Base-by-base conservation (phyloP, 2,113 vertebrate genomes). In the Prionailurus viverrinus region DNA sequence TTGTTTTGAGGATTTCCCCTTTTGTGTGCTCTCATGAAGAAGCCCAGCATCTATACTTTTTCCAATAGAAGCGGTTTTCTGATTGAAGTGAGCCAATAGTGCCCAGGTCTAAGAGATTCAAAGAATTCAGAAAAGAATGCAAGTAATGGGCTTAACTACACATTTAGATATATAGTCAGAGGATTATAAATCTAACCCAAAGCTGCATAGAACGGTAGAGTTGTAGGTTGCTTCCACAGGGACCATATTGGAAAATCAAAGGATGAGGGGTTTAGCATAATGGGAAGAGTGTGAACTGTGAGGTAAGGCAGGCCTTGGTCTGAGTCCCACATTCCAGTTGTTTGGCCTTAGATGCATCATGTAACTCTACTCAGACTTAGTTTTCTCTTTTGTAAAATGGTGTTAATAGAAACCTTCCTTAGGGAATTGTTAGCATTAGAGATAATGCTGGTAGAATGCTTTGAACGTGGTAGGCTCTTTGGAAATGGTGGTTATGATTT, bases 351-450 rank as follows among this genome's bases (percentile, higher is more conserved):
- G 33, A 39, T 55, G 58, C n/a, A 1, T 53, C 66, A 48, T n/a
- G 71, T 89, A 55, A 74, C 33, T 86, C 89, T 23, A 48, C 76
- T 65, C 53, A 45, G 27, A 36, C 27, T 80, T 79, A 33, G 33
- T 69, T 88, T 88, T 51, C 29, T 84, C 36, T 95, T 80, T 58
- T 95, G 63, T 74, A 92, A 94, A 92, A 94, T 68, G 19, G 39
- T 4, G 4, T 73, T 76, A 81, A 58, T 45, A 78, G 51, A 88
- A 96, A 58, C 41, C 0, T 91, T 71, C 36, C 86, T 58, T 63
- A 36, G 25, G 65, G 76, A 63, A 63, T 39, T 73, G 18, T 78
- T 95, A 53, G 23, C 25, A 12, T 88, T 96, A 74, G 23, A 69
- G 85, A 53, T 41, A 29, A 88, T 88, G 29, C 21, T 74, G 55